These are phyloP conservation scores for Dasypogon diadema DNA, from an alignment of 2,888 invertebrate genomes.

Conservation along the genomic window DNA sequence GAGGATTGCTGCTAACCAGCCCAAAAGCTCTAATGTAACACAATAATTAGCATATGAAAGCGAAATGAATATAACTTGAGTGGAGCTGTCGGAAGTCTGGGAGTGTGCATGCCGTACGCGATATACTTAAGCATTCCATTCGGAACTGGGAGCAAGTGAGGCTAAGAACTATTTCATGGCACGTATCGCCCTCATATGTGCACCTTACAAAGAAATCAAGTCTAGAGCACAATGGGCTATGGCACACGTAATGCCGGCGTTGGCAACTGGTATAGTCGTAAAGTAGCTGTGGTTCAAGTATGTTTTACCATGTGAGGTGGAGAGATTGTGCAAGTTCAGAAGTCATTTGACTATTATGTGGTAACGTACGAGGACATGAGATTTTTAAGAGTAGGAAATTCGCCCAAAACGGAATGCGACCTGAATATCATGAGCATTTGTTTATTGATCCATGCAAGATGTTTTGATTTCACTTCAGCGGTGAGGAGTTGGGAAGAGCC, in stretches of 20 bases:
- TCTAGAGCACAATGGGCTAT: not conserved
- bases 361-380: slow-evolving; percentile 18
- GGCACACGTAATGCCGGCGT: not conserved
- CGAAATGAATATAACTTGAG: not conserved
- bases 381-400: slow-evolving; percentile 19
- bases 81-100: not conserved
- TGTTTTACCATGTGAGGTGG: not conserved
- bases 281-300: no score
- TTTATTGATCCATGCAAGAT: slow-evolving; percentile 18
- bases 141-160: not conserved
- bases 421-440: slow-evolving; percentile 15
- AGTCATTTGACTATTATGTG: slow-evolving; percentile 21
- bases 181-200: not conserved
- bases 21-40: slow-evolving; percentile 18
- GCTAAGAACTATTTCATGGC: not conserved
- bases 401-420: slow-evolving; percentile 15
- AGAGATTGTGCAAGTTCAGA: slow-evolving; percentile 14
- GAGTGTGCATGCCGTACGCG: not conserved
- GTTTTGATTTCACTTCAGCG: slow-evolving; percentile 22
- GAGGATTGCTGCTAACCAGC: no score
- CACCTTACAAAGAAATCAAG: not conserved
- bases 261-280: not conserved
- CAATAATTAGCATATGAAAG: slow-evolving; percentile 24
- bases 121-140: not conserved
- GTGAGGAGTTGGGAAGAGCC: no score